Conservation (phyloP, 2,113 vertebrate species). For the Ochotona curzoniae region DNA sequence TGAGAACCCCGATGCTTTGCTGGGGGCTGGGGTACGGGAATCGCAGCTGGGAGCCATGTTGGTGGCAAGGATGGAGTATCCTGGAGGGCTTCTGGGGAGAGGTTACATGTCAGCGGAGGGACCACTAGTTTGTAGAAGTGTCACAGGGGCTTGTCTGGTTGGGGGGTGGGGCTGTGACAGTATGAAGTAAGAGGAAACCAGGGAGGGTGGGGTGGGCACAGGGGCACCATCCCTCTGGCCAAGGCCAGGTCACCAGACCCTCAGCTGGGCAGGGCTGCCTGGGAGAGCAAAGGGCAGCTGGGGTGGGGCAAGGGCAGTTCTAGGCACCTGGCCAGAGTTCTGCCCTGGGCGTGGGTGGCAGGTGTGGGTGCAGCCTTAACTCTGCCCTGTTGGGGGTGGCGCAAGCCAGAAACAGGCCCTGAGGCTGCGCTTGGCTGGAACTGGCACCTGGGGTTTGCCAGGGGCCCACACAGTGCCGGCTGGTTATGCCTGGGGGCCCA, state of each 20-base stretch:
- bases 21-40: no score
- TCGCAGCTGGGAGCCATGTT: neutral
- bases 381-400: neutral
- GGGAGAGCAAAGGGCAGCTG: conserved; percentile 71
- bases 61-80: neutral
- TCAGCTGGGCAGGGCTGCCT: conserved; percentile 26
- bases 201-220: neutral
- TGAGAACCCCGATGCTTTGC: neutral
- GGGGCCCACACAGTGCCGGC: neutral
- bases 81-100: neutral
- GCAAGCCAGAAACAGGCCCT: conserved; percentile 44
- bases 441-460: neutral
- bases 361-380: conserved; percentile 59
- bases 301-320: conserved; percentile 36
- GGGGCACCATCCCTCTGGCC: neutral
- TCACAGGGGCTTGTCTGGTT: no score
- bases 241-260: neutral
- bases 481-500: neutral
- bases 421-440: neutral
- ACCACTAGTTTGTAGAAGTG: no score
- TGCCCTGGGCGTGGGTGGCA: conserved; percentile 64
- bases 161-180: no score
- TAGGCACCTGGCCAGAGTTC: conserved; percentile 63
- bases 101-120: neutral
- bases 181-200: neutral